These are phyloP conservation scores for Calcarius ornatus DNA, from an alignment of 2,113 vertebrate genomes.

Conservation along the genomic window DNA sequence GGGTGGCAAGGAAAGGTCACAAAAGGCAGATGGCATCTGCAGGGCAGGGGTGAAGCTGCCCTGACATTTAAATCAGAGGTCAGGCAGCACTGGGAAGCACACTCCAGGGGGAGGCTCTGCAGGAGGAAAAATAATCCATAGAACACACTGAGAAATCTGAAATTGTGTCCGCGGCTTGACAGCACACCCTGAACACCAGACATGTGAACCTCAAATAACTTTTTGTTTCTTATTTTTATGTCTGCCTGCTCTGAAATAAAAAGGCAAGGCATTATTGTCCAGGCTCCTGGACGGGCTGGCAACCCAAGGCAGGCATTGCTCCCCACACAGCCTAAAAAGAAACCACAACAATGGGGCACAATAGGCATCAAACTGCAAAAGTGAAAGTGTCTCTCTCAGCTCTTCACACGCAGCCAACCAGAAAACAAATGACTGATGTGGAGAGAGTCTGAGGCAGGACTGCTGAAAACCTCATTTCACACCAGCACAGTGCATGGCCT, in stretches of 20 bases:
- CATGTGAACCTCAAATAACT: neutral
- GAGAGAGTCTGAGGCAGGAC: neutral
- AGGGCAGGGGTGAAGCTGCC: neutral
- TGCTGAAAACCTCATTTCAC: neutral
- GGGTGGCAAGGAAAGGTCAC: constrained; percentile 7
- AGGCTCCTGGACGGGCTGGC: neutral
- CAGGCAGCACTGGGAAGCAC: neutral
- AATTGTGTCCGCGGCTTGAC: neutral
- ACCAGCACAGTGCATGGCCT: neutral
- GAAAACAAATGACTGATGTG: neutral
- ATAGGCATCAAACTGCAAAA: neutral
- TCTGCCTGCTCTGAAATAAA: neutral
- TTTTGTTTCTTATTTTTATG: neutral
- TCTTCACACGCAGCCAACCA: neutral
- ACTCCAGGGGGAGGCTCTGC: neutral
- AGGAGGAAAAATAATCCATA: neutral
- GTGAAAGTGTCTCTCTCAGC: neutral
- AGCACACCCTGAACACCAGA: neutral
- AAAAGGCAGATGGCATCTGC: constrained; percentile 9
- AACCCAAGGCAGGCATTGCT: neutral
- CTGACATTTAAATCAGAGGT: constrained; percentile 77
- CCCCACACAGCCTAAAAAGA: neutral
- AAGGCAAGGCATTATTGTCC: neutral
- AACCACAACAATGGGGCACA: neutral
- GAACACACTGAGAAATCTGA: fast-evolving